Percentiles rank a stretch among this genome's conserved stretches.
Evolutionary conservation across 2,797 vertebrate species (phyloP).

Genomic region (Hypotaenidia okinawae): DNA sequence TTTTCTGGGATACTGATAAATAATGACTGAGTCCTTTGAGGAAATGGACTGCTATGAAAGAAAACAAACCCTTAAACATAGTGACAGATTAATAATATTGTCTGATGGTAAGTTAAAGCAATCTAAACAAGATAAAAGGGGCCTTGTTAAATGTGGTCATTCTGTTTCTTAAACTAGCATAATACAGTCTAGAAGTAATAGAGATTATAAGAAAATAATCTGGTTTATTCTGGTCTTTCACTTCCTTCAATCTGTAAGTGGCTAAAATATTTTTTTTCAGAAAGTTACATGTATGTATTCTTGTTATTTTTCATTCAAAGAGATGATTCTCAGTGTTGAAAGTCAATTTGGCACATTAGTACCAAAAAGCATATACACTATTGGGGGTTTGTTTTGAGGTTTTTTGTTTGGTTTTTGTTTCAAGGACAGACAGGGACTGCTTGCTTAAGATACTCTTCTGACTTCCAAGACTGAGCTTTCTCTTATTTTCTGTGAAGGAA

Average conservation of each 20-base stretch:
- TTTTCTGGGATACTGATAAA: slow-evolving; percentile 5
- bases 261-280: background rate
- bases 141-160: background rate
- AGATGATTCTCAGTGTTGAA: background rate
- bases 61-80: background rate
- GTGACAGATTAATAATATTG: background rate
- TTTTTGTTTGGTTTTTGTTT: background rate
- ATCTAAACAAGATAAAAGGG: background rate
- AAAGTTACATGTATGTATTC: background rate
- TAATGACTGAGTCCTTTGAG: background rate
- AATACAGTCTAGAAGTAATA: background rate
- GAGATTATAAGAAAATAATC: background rate
- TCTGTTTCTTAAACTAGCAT: background rate
- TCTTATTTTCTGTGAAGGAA: background rate
- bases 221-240: background rate
- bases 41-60: background rate
- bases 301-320: background rate
- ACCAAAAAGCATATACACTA: background rate
- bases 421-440: background rate
- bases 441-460: background rate
- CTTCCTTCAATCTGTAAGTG: background rate
- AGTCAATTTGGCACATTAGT: background rate
- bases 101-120: background rate
- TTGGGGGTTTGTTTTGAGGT: background rate
- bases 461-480: background rate